Conservation (phyloP, 2,797 vertebrate species). For the Alca torda region DNA sequence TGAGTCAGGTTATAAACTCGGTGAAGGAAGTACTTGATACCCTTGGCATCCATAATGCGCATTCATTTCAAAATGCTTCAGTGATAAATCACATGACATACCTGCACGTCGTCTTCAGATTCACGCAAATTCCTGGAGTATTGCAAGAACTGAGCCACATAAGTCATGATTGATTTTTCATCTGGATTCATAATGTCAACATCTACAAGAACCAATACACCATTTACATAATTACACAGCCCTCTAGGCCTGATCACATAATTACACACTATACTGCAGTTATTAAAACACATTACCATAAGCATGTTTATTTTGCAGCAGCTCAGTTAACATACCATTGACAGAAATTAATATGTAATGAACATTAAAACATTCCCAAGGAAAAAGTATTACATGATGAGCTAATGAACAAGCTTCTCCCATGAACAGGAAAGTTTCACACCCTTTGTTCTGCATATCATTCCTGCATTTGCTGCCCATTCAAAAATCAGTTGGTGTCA, state of each 20-base stretch:
- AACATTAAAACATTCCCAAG: neutral
- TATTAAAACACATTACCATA: constrained; percentile 38
- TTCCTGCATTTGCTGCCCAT: neutral
- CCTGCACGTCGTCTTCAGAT: constrained; percentile 79
- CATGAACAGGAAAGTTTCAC: neutral
- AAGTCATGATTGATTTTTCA: constrained; percentile 98
- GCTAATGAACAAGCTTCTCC: neutral
- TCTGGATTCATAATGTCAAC: constrained; percentile 90
- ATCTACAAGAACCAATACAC: constrained; percentile 77
- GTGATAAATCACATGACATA: constrained; percentile 52
- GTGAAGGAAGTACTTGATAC: neutral
- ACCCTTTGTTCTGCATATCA: neutral
- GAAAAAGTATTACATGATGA: neutral
- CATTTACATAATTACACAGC: constrained; percentile 31
- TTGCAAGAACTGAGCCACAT: constrained; percentile 94
- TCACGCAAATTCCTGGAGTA: constrained; percentile 83
- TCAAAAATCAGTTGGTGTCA: neutral
- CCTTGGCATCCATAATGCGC: neutral
- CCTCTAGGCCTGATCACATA: constrained; percentile 29
- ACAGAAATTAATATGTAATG: constrained; percentile 22
- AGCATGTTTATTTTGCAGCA: constrained; percentile 8
- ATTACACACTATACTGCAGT: neutral
- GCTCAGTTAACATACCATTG: neutral
- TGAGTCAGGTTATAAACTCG: neutral
- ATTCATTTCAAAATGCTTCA: neutral